phyloP scores from a whole-genome alignment of 2,888 invertebrate species.

The Campoletis raptor region DNA sequence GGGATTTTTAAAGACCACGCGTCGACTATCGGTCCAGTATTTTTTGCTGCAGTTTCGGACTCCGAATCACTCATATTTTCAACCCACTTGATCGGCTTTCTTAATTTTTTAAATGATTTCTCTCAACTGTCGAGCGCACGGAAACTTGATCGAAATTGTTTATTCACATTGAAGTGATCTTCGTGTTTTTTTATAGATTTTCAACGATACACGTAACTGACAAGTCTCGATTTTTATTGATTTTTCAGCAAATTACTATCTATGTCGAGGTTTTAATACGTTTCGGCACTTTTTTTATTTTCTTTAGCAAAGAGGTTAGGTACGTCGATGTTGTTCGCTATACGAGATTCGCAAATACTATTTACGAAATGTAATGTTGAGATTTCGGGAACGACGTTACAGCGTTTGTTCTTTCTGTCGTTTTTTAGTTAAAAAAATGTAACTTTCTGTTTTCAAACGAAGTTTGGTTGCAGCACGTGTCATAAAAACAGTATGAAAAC shows the following conservation, averaged over 20 bases:
- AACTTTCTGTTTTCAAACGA: not conserved
- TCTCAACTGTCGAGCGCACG: not conserved
- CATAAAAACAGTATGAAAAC: not conserved
- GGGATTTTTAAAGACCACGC: slow-evolving; percentile 96
- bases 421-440: not conserved
- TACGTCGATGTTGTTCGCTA: not conserved
- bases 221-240: no score
- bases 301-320: slow-evolving; percentile 26
- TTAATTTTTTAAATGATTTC: not conserved
- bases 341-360: not conserved
- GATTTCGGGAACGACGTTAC: not conserved
- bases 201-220: no score
- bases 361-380: not conserved
- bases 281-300: slow-evolving; percentile 10
- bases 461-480: not conserved
- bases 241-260: not conserved
- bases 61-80: slow-evolving; percentile 81
- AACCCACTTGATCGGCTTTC: not conserved
- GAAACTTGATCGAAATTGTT: not conserved
- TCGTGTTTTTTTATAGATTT: not conserved
- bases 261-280: not conserved
- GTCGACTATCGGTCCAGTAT: slow-evolving; percentile 90
- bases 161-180: not conserved
- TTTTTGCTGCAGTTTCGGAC: slow-evolving; percentile 77
- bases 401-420: not conserved